phyloP scores from a whole-genome alignment of 2,113 vertebrate species.

The Lophius piscatorius region DNA sequence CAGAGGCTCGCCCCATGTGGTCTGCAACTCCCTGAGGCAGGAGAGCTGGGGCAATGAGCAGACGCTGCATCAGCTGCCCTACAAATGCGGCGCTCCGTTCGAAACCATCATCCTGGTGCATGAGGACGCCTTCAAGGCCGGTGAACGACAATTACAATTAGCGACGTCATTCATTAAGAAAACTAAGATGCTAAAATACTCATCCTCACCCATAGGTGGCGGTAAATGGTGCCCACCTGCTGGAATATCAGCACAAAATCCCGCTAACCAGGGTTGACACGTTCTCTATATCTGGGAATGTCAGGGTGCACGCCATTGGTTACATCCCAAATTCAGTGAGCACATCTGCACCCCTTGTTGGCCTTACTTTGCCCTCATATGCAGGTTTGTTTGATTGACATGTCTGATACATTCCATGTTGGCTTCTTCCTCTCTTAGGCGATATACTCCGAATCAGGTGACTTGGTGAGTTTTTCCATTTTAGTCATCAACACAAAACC shows the following conservation, averaged over 20 bases:
- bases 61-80: conserved; percentile 87
- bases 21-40: conserved; percentile 88
- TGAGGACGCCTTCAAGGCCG: conserved; percentile 89
- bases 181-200: background rate
- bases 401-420: conserved; percentile 1
- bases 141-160: conserved; percentile 9
- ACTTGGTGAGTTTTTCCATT: conserved; percentile 76
- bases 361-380: background rate
- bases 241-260: conserved; percentile 90
- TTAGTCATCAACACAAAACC: conserved; percentile 6
- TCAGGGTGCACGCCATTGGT: conserved; percentile 83
- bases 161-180: background rate
- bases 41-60: conserved; percentile 92
- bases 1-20: conserved; percentile 79
- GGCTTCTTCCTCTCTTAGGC: conserved; percentile 61
- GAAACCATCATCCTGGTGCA: conserved; percentile 89
- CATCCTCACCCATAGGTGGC: conserved; percentile 82
- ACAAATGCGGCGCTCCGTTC: conserved; percentile 86
- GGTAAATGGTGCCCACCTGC: conserved; percentile 87
- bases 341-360: background rate
- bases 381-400: background rate
- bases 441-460: conserved; percentile 81
- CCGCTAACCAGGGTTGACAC: conserved; percentile 86
- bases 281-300: conserved; percentile 88
- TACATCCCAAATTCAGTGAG: conserved; percentile 87